These are phyloP conservation scores for Carabus problematicus DNA, from an alignment of 2,888 invertebrate species.

Conservation along the genomic window DNA sequence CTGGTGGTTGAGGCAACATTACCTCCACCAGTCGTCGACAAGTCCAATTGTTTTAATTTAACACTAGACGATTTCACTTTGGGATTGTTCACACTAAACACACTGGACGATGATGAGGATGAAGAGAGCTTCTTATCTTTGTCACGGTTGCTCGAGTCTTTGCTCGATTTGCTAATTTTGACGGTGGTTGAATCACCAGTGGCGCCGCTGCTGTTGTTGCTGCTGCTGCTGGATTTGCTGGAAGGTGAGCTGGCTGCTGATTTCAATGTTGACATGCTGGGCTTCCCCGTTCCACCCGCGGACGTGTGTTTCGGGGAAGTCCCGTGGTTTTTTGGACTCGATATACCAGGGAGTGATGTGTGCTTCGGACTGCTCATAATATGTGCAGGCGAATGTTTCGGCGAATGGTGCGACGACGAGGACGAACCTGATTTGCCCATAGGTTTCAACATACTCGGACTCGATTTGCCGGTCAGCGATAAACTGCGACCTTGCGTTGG, in stretches of 20 bases:
- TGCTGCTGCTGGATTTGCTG: conserved; percentile 60
- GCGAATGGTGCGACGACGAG: conserved; percentile 66
- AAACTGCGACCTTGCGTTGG: conserved; percentile 72
- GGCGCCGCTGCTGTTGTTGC: conserved; percentile 66
- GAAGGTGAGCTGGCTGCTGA: conserved; percentile 74
- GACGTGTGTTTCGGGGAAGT: conserved; percentile 81
- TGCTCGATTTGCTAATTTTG: conserved; percentile 61
- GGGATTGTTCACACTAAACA: conserved; percentile 47
- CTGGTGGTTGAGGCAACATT: too few species aligned
- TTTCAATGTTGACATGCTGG: conserved; percentile 87
- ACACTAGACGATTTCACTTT: conserved; percentile 69
- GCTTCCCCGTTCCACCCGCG: conserved; percentile 79
- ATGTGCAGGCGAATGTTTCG: conserved; percentile 78
- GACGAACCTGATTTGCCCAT: conserved; percentile 62
- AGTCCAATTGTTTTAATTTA: conserved; percentile 73
- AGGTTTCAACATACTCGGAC: conserved; percentile 65
- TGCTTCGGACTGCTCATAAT: conserved; percentile 72
- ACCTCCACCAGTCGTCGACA: conserved; percentile 57
- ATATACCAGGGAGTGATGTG: conserved; percentile 70
- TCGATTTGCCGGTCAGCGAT: conserved; percentile 67
- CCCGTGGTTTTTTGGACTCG: conserved; percentile 80
- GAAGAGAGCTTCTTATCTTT: conserved; percentile 58
- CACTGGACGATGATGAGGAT: conserved; percentile 9
- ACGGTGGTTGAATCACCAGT: conserved; percentile 66
- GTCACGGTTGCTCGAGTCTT: conserved; percentile 60